Percentiles rank a stretch among this genome's conserved stretches.
Evolutionary conservation across 2,113 vertebrate species (phyloP).

Genomic region (western clawed frog (Xenopus tropicalis)): UCB_Xtro_10.0 CM004450.2:6140501-6141000

Average conservation of each 20-base stretch:
- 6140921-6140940: no score
- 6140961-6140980: no score
- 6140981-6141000: no score
- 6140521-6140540: conserved; percentile 55
- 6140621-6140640: conserved; percentile 86
- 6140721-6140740: not conserved
- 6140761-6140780: conserved; percentile 38
- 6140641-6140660: conserved; percentile 75
- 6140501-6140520: conserved; percentile 19
- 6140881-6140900: no score
- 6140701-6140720: conserved; percentile 39
- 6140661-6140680: conserved; percentile 68
- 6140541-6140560: conserved; percentile 28
- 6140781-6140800: conserved; percentile 17
- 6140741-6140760: conserved; percentile 45
- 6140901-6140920: no score
- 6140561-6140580: conserved; percentile 68
- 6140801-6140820: conserved; percentile 13
- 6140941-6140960: no score
- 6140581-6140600: conserved; percentile 69
- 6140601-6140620: conserved; percentile 89
- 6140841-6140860: no score
- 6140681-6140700: conserved; percentile 52
- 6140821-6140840: not conserved
- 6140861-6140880: no score